Conservation (phyloP, 2,888 invertebrate species). For the Vannuccia rotundouncinata region DNA sequence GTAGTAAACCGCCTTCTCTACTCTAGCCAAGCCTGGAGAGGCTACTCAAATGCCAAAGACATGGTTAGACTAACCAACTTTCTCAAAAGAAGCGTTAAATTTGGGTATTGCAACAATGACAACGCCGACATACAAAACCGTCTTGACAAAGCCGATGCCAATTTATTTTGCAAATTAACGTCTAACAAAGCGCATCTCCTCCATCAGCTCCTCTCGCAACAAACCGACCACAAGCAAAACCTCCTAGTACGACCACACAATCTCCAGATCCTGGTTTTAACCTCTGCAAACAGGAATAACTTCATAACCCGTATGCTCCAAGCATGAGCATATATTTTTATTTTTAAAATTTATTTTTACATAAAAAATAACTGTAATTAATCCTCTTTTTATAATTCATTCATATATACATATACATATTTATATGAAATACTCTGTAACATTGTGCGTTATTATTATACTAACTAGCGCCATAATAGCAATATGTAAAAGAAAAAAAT, state of each 20-base stretch:
- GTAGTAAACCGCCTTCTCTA: slow-evolving; percentile 19
- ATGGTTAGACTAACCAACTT: slow-evolving; percentile 3
- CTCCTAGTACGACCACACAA: slow-evolving; percentile 1
- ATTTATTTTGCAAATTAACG: background rate
- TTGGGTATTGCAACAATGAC: background rate
- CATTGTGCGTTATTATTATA: no score
- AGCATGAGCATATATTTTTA: no score
- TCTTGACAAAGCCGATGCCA: slow-evolving; percentile 21
- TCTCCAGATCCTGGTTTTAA: background rate
- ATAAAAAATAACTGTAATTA: no score
- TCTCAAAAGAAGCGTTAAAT: background rate
- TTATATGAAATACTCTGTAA: no score
- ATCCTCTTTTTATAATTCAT: no score
- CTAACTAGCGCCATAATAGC: no score
- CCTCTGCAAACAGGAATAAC: background rate
- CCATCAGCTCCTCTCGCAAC: background rate
- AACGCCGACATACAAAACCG: background rate
- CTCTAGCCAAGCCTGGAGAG: background rate
- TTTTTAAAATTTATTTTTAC: no score
- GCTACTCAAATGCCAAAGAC: background rate
- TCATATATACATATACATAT: no score
- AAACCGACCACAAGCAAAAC: background rate
- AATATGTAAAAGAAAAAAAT: no score
- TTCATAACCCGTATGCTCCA: slow-evolving; percentile 11
- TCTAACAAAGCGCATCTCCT: slow-evolving; percentile 16